These are phyloP conservation scores for Pterocles orientalis DNA, from an alignment of 2,113 vertebrate species.

Conservation along the genomic window DNA sequence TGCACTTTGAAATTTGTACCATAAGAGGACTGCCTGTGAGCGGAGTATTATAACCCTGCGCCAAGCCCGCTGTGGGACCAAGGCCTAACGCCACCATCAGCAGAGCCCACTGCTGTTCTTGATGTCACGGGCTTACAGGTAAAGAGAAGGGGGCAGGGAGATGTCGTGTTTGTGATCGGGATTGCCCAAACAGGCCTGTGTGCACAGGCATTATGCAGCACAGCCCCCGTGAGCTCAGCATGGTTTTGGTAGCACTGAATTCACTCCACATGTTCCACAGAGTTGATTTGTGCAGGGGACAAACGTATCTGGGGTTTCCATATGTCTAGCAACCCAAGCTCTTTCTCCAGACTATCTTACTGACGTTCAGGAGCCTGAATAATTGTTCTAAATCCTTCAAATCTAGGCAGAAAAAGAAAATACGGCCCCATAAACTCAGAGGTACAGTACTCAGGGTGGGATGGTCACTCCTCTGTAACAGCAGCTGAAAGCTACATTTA, in stretches of 20 bases:
- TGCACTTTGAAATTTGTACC: neutral
- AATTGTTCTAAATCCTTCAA: neutral
- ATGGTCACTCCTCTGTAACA: neutral
- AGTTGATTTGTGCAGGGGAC: neutral
- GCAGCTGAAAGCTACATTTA: fast-evolving
- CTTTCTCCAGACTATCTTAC: neutral
- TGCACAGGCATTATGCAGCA: neutral
- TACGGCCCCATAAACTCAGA: neutral
- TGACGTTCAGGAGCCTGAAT: neutral
- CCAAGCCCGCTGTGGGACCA: neutral
- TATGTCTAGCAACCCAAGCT: neutral
- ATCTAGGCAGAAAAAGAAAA: neutral
- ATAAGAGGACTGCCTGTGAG: fast-evolving
- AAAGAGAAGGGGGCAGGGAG: neutral
- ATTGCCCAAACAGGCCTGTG: neutral
- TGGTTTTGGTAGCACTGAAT: neutral
- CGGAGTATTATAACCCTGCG: fast-evolving
- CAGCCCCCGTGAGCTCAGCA: neutral
- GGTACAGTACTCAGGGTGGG: neutral
- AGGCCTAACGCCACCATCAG: neutral
- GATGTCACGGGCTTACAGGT: neutral
- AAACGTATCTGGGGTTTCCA: neutral
- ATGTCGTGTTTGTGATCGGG: neutral
- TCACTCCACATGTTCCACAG: neutral
- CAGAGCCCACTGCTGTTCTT: neutral